A percentile compares a stretch with the other conserved stretches of the same genome.
Evolutionary conservation across 2,888 invertebrate species (phyloP).

Genomic region (Steinernema hermaphroditum): DNA sequence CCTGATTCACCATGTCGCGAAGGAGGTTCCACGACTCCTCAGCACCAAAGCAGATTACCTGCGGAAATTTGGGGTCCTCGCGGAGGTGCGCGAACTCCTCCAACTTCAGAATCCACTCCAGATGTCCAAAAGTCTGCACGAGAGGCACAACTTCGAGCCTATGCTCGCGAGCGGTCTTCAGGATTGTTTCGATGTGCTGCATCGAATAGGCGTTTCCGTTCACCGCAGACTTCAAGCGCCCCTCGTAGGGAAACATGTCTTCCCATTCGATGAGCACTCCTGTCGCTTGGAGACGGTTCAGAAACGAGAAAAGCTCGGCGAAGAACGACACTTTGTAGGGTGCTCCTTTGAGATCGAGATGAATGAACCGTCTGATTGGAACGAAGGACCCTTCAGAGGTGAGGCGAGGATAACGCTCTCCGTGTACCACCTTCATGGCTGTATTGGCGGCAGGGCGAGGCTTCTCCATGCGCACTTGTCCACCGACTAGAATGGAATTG

Average conservation of each 20-base stretch:
- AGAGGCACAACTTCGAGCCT: conserved; percentile 77
- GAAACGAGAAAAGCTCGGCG: conserved; percentile 72
- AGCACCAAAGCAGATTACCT: conserved; percentile 62
- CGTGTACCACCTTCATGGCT: background rate
- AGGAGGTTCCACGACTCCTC: conserved; percentile 67
- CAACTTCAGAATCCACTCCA: conserved; percentile 80
- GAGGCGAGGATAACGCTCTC: conserved; percentile 55
- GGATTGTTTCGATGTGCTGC: conserved; percentile 71
- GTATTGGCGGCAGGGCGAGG: background rate
- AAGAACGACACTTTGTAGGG: conserved; percentile 66
- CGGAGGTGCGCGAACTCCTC: conserved; percentile 73
- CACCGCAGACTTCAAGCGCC: conserved; percentile 72
- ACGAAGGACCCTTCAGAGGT: conserved; percentile 54
- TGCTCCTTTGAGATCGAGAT: conserved; percentile 77
- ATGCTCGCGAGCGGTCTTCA: conserved; percentile 68
- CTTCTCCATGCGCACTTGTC: conserved; percentile 5
- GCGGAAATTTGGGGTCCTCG: conserved; percentile 42
- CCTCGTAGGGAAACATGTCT: conserved; percentile 82
- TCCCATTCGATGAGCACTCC: conserved; percentile 83
- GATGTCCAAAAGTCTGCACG: conserved; percentile 82
- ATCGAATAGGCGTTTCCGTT: conserved; percentile 75
- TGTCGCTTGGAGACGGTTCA: conserved; percentile 76
- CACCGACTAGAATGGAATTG: background rate
- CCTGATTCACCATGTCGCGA: conserved; percentile 61
- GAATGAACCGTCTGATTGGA: conserved; percentile 73